Evolutionary conservation across 2,113 vertebrate genomes (phyloP).

Genomic region (Regulus satrapa): DNA sequence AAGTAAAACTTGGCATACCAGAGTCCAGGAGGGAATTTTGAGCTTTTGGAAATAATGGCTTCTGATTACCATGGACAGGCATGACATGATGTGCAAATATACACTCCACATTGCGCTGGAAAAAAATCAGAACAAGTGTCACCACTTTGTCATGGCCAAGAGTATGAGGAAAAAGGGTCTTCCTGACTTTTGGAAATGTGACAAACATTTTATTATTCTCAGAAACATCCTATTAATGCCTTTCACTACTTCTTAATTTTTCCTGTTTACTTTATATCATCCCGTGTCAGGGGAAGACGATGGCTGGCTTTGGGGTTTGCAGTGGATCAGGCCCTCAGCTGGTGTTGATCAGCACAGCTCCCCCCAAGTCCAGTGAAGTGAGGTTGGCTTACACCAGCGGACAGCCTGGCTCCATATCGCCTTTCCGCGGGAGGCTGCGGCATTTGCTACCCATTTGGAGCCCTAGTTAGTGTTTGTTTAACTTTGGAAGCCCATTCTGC

Average conservation of each 20-base stretch:
- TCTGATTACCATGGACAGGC: constrained; percentile 56
- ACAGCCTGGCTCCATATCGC: neutral
- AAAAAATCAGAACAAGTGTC: neutral
- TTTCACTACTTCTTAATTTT: neutral
- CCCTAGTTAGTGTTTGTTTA: neutral
- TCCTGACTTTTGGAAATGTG: neutral
- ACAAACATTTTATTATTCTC: neutral
- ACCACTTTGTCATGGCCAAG: neutral
- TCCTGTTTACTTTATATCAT: neutral
- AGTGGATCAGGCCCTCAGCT: constrained; percentile 11
- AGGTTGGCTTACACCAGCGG: constrained; percentile 26
- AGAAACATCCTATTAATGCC: neutral
- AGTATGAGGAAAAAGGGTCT: neutral
- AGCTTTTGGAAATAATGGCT: constrained; percentile 59
- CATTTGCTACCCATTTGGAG: constrained; percentile 46
- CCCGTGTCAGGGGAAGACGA: neutral
- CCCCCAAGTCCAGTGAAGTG: neutral
- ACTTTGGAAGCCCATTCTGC: neutral
- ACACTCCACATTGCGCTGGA: neutral
- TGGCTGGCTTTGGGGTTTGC: neutral
- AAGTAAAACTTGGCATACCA: constrained; percentile 41
- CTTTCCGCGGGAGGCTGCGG: neutral
- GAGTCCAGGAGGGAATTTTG: constrained; percentile 53
- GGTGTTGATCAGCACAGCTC: constrained; percentile 28
- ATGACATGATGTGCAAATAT: constrained; percentile 56